Evolutionary conservation across 2,888 invertebrate genomes (phyloP).

Genomic region (Nymphalis polychloros): DNA sequence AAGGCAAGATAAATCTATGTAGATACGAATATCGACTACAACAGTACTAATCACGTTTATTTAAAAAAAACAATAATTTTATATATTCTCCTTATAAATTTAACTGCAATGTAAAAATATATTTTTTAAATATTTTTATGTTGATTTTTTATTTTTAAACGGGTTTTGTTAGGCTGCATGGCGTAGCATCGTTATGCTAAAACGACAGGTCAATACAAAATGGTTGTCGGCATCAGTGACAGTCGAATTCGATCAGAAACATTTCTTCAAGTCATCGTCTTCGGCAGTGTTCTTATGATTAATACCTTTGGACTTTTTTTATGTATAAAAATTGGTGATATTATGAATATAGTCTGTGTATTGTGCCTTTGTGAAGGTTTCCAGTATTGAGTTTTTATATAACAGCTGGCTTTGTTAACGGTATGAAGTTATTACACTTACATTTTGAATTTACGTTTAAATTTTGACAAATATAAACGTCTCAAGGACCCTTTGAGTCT

Average conservation of each 20-base stretch:
- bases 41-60: too few species aligned
- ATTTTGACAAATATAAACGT: too few species aligned
- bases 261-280: slow-evolving; percentile 71
- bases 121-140: too few species aligned
- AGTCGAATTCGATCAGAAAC: slow-evolving; percentile 66
- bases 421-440: not conserved
- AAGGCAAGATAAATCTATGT: too few species aligned
- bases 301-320: slow-evolving; percentile 53
- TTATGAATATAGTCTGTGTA: slow-evolving; percentile 31
- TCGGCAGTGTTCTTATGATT: slow-evolving; percentile 69
- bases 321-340: slow-evolving; percentile 38
- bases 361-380: not conserved
- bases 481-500: too few species aligned
- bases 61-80: too few species aligned
- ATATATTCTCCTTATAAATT: too few species aligned
- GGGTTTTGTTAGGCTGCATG: too few species aligned
- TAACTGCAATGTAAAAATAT: too few species aligned
- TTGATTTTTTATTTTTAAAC: too few species aligned
- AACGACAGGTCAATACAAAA: slow-evolving; percentile 42
- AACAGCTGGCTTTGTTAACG: not conserved
- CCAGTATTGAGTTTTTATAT: slow-evolving; percentile 10
- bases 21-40: too few species aligned
- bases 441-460: not conserved
- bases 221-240: slow-evolving; percentile 56
- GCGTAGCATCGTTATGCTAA: too few species aligned